Evolutionary conservation across 2,888 invertebrate genomes (phyloP), one percentile per base, ranked within the genome.

Genomic region (Drosophila longiperda): DNA sequence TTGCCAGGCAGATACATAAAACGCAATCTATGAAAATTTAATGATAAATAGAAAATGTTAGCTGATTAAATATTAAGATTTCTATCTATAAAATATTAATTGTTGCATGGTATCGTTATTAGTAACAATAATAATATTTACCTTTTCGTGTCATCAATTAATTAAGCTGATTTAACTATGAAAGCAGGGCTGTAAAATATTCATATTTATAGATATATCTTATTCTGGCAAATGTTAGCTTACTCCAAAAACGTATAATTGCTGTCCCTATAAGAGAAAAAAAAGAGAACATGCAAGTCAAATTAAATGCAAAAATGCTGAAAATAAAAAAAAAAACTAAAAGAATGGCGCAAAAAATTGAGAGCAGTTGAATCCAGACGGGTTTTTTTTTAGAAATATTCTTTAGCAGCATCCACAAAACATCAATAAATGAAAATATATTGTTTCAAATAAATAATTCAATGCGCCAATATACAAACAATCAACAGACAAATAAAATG

Each of bases 381-480:
- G 67, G 69, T 5, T 5, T 68, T 60, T 57, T 63, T 64, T 34
- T 60, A n/a, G 59, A 60, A 45, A 69, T 58, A 69, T 66, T 66
- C 58, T 68, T 53, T 59, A 68, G 64, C 65, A 64, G 32, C 72
- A 75, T 73, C 74, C 80, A 75, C 69, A 80, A 76, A 76, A 75
- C 64, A 69, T 76, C 80, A 73, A 64, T 66, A 53, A 45, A 26
- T n/a, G 34, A 57, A 66, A 53, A 69, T 57, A 60, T 78, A 77
- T 76, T 60, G 60, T 61, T 61, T 73, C 45, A 48, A 58, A 53
- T 73, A 71, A 87, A 77, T 82, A 73, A 77, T 80, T 77, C 81
- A 80, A 64, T 73, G 63, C 33, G 23, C 53, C 55, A 54, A 65
- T 55, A 77, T 48, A 68, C 65, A 76, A 76, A 80, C 81, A 80